phyloP scores from a whole-genome alignment of 2,888 invertebrate genomes.

The Pseudanteris insignis region DNA sequence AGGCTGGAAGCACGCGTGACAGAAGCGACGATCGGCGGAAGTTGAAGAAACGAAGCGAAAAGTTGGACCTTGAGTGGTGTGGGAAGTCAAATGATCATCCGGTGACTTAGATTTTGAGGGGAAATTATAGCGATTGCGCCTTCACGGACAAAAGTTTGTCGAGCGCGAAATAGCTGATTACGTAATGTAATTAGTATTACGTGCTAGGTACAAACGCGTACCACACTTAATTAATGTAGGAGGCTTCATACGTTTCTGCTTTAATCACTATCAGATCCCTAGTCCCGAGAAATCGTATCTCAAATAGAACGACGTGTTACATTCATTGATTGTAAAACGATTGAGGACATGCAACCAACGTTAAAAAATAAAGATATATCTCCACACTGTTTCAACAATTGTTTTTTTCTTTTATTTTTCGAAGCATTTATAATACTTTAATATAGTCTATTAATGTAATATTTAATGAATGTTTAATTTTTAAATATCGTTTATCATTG shows the following conservation, averaged over 20 bases:
- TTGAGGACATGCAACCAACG: conserved; percentile 29
- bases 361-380: conserved; percentile 34
- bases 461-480: no score
- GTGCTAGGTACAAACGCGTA: conserved; percentile 43
- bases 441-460: no score
- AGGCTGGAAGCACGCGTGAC: no score
- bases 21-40: conserved; percentile 27
- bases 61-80: conserved; percentile 33
- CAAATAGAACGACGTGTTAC: conserved; percentile 40
- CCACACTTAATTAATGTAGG: conserved; percentile 42
- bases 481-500: no score
- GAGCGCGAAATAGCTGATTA: conserved; percentile 43
- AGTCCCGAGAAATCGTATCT: conserved; percentile 34
- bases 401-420: neutral
- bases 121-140: conserved; percentile 41
- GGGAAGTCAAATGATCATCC: conserved; percentile 41
- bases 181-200: conserved; percentile 44
- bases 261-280: conserved; percentile 38
- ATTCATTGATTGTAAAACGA: conserved; percentile 31
- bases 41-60: conserved; percentile 38
- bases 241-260: conserved; percentile 28
- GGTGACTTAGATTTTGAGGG: conserved; percentile 42
- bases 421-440: neutral
- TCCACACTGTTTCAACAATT: conserved; percentile 15
- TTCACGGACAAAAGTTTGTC: conserved; percentile 46